Base-by-base conservation (phyloP, 1,140 invertebrate genomes). In the Atta texana region DNA sequence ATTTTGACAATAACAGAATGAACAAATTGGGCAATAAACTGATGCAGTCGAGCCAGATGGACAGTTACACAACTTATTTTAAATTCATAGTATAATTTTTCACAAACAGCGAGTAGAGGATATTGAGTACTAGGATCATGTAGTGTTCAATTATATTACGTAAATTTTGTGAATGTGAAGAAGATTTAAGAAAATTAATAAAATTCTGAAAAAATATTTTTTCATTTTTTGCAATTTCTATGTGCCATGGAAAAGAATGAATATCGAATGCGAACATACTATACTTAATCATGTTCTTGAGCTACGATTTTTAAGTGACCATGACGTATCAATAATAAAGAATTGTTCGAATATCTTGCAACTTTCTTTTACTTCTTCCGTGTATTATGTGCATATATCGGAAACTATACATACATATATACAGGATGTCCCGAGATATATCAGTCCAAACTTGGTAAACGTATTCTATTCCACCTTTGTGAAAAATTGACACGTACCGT, bases 401-500 rank as follows among this genome's bases (percentile, higher is more conserved):
- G 31, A 44, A 24, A 28, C 55, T 34, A 8, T 21, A 31, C 3
- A 57, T 57, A 59, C 6, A 12, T 24, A 59, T 3, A 18, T n/a
- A 49, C 12, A 28, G 18, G 16, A 39, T 21, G 21, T 28, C 39
- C 39, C 59, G 71, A 53, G 24, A 74, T 77, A 16, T 24, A 34
- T 28, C 24, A 39, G 21, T 49, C 24, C 18, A 78, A 69, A 69
- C 31, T 81, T 39, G 14, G 49, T 49, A 71, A 69, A 49, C 49
- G 49, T 39, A 71, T 57, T 55, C 49, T 21, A 69, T 44, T 69
- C 28, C n/a, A 31, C 12, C 61, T 66, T 78, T 78, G 49, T 53
- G 28, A 69, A 69, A 81, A 81, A 71, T 81, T 39, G 66, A 81
- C 77, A 68, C 21, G 44, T 31, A 39, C 21, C 44, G 63, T 80